phyloP scores from a whole-genome alignment of 1,140 invertebrate genomes.

The Ceratina calcarata region DNA sequence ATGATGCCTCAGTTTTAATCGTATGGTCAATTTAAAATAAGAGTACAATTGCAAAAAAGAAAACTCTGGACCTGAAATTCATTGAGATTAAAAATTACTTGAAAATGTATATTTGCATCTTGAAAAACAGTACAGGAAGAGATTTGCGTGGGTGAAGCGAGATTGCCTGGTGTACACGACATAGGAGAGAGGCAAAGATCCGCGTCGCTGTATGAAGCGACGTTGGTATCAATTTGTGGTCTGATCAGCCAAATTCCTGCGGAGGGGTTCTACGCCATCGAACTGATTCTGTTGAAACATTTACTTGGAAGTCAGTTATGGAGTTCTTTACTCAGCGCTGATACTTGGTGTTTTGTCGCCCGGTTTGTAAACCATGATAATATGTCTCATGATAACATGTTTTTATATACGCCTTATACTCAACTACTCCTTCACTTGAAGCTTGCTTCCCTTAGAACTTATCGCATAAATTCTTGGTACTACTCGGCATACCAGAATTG shows the following conservation, averaged over 20 bases:
- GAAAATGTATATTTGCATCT: too few species aligned
- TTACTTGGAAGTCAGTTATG: constrained; percentile 69
- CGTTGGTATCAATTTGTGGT: constrained; percentile 62
- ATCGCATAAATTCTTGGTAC: not conserved
- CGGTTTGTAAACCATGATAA: constrained; percentile 60
- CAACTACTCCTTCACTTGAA: too few species aligned
- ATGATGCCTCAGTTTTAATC: too few species aligned
- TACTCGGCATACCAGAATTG: too few species aligned
- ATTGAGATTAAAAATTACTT: too few species aligned
- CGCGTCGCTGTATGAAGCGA: constrained; percentile 69
- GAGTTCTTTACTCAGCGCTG: constrained; percentile 69
- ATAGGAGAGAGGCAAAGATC: constrained; percentile 41
- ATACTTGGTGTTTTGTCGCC: constrained; percentile 73
- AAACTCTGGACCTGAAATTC: too few species aligned
- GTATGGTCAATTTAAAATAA: too few species aligned
- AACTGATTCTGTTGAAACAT: constrained; percentile 69
- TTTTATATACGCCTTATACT: not conserved
- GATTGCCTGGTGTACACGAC: constrained; percentile 33
- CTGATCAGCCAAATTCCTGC: constrained; percentile 62
- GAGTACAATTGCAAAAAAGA: too few species aligned
- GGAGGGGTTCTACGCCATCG: constrained; percentile 63
- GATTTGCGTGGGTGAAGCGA: constrained; percentile 59
- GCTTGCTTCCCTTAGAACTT: too few species aligned
- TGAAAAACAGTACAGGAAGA: constrained; percentile 62
- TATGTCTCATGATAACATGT: too few species aligned